Evolutionary conservation across 1,140 invertebrate species (phyloP).

Genomic region (Radopholus similis): DNA sequence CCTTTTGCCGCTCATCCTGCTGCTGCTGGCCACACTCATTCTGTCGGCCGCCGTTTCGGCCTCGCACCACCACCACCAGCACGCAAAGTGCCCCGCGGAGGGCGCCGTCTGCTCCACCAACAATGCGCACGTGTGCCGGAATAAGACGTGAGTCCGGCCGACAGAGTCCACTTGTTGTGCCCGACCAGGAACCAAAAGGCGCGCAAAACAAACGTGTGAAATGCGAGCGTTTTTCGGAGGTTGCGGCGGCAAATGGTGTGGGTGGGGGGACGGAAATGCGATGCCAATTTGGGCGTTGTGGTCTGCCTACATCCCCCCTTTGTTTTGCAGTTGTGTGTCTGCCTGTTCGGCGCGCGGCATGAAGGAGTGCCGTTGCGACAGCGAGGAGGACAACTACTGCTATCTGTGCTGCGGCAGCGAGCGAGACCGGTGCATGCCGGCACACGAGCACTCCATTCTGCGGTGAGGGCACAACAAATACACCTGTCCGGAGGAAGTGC

Average conservation of each 20-base stretch:
- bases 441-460: constrained; percentile 56
- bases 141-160: constrained; percentile 49
- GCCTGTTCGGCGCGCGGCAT: constrained; percentile 55
- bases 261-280: neutral
- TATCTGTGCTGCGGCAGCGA: constrained; percentile 58
- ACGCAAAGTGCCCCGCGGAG: constrained; percentile 11
- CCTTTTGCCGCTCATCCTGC: constrained; percentile 14
- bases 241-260: neutral
- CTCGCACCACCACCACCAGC: constrained; percentile 3
- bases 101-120: constrained; percentile 50
- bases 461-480: no score
- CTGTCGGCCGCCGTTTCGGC: neutral
- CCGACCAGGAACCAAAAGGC: neutral
- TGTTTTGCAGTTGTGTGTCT: constrained; percentile 52
- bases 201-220: no score
- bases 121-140: constrained; percentile 51
- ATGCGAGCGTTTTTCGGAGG: neutral
- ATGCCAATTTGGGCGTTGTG: neutral
- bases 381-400: constrained; percentile 59
- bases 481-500: neutral
- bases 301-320: neutral
- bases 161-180: neutral
- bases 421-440: constrained; percentile 47
- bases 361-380: constrained; percentile 56
- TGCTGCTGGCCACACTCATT: neutral